These are phyloP conservation scores for Synaphobranchus kaupii DNA, from an alignment of 2,797 vertebrate genomes.

Conservation along the genomic window DNA sequence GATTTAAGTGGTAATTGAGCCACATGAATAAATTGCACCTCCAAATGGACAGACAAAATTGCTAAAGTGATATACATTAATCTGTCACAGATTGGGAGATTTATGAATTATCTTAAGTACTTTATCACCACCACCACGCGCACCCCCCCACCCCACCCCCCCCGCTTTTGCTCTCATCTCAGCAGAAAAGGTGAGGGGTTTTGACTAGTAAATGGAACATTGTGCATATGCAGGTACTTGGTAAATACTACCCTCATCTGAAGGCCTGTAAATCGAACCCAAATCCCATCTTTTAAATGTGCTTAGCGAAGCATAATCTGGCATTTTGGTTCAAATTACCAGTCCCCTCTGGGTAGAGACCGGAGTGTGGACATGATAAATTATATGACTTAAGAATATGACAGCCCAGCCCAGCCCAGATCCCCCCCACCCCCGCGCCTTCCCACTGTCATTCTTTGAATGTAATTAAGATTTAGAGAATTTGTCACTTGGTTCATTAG, in stretches of 20 bases:
- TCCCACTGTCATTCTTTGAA: slow-evolving; percentile 36
- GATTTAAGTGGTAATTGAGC: slow-evolving; percentile 37
- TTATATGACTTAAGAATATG: slow-evolving; percentile 55
- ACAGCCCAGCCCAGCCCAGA: slow-evolving; percentile 37
- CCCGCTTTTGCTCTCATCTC: not conserved
- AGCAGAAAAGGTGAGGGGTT: not conserved
- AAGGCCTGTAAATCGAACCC: slow-evolving; percentile 14
- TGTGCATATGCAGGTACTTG: not conserved
- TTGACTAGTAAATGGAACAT: not conserved
- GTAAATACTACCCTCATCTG: slow-evolving; percentile 8
- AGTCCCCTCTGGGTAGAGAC: slow-evolving; percentile 50
- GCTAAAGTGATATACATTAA: slow-evolving; percentile 62
- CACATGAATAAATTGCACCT: slow-evolving; percentile 35
- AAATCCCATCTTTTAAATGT: slow-evolving; percentile 24
- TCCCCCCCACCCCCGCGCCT: not conserved
- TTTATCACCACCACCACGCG: slow-evolving; percentile 51
- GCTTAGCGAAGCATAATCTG: slow-evolving; percentile 30
- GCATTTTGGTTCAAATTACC: slow-evolving; percentile 48
- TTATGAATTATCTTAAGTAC: slow-evolving; percentile 73
- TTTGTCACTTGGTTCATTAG: slow-evolving; percentile 45
- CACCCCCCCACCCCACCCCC: not conserved
- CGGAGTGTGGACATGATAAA: slow-evolving; percentile 57
- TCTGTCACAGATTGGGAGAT: slow-evolving; percentile 67
- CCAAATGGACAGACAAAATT: slow-evolving; percentile 30
- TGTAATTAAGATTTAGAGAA: slow-evolving; percentile 28